Base-by-base conservation (phyloP, 2,797 vertebrate species). In the Falco rusticolus region DNA sequence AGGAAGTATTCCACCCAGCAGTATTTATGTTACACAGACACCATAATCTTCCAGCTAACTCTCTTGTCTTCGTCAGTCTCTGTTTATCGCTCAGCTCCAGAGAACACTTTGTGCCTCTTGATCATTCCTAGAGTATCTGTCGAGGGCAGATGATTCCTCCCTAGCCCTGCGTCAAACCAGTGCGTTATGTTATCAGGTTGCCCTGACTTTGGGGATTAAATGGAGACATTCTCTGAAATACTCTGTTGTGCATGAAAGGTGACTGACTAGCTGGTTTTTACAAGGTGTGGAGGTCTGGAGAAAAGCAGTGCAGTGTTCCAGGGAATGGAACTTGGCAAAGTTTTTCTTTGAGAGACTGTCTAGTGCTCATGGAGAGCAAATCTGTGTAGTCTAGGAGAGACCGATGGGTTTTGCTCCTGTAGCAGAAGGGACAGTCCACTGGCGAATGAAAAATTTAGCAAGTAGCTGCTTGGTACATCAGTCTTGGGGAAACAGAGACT, bases 401-500 rank as follows among this genome's bases (percentile, higher is more conserved):
- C 34, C 43, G 50, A 11, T 48, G 34, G 19, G n/a, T 70, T 56
- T 76, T 43, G 19, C 11, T 65, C 18, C 41, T 78, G n/a, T 47
- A 61, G n/a, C 20, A 48, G 26, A 43, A 37, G 29, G 21, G 28
- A 60, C 8, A 45, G 16, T 25, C 31, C 14, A 43, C 28, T 28
- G 82, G 41, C 61, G 57, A n/a, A 51, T 6, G 12, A 54, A 84
- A 68, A 53, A 14, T 4, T 31, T 37, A 48, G 14, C 22, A 66
- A 41, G 9, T 8, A 39, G 34, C 61, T 5, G 7, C 28, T 56
- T 54, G 16, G 16, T 53, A 64, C 17, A 77, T 21, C 18, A 56
- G 34, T 9, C 31, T 14, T 20, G 17, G 57, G n/a, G 50, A 43
- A 37, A 37, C 50, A 53, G 0, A 65, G 9, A 34, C 13, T 0